Base-by-base conservation (phyloP, 1,140 invertebrate species). In the Anthonomus grandis region DNA sequence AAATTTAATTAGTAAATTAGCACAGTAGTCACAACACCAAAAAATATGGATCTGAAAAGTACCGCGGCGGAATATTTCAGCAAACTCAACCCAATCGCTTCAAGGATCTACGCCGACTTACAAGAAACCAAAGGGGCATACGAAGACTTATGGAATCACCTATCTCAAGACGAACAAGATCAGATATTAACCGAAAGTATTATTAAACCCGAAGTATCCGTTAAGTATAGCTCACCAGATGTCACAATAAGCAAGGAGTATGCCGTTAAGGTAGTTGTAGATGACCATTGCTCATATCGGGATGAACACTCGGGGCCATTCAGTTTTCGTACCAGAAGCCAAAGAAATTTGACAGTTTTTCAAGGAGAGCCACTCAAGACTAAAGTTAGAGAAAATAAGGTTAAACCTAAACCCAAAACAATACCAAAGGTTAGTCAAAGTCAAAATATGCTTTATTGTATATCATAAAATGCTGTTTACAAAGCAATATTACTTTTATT, bases 281-380 rank as follows among this genome's bases (percentile, higher is more conserved):
- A 81, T 64, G 79, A 80, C 37, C 73, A 79, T 52, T 72, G 66
- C 4, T 75, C 74, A 13, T 89, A 84, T 75, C 75, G 81, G 59
- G 86, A 90, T 70, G 87, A 90, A 68, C 86, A 89, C 68, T 89
- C 86, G 0, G 85, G 82, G 27, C 86, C 87, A 15, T 91, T 91
- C 74, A 81, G 85, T 0, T 90, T 87, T 74, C 84, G 86, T 72
- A 89, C 87, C 0, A 81, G 82, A 64, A 90, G 87, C 22, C 88
- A 90, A 69, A 79, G 88, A 61, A 85, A 89, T 74, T 70, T 89
- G 1, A 83, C 78, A 59, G 67, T 83, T 34, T 72, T 79, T 50
- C 66, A 69, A 47, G 64, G 69, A 39, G 59, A 63, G 3, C 54
- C 59, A 2, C 73, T 70, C 58, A 70, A 71, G 22, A 65, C 65